These are phyloP conservation scores for Abrostola triplasia DNA, from an alignment of 2,888 invertebrate species.

Conservation along the genomic window DNA sequence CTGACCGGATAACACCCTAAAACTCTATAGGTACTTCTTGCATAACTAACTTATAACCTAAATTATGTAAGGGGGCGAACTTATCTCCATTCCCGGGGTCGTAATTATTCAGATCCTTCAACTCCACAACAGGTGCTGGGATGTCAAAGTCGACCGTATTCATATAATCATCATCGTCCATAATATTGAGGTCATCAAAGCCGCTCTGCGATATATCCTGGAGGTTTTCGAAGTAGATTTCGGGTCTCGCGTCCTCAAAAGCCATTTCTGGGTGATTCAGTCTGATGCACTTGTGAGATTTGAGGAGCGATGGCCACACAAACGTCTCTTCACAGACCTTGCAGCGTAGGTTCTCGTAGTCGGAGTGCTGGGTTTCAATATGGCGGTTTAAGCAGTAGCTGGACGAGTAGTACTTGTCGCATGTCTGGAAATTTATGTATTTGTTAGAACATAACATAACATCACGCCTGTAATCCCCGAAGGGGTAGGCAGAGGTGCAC, in stretches of 20 bases:
- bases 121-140: slow-evolving; percentile 75
- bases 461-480: no score
- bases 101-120: slow-evolving; percentile 66
- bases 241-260: slow-evolving; percentile 73
- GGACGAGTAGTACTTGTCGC: slow-evolving; percentile 72
- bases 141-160: slow-evolving; percentile 76
- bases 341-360: slow-evolving; percentile 66
- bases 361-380: slow-evolving; percentile 64
- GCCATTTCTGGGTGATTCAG: slow-evolving; percentile 71
- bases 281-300: slow-evolving; percentile 74
- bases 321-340: slow-evolving; percentile 77
- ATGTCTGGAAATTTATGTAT: slow-evolving; percentile 67
- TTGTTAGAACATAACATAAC: no score
- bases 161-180: slow-evolving; percentile 69
- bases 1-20: no score
- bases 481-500: no score
- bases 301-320: slow-evolving; percentile 74
- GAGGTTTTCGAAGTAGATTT: slow-evolving; percentile 73
- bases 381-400: slow-evolving; percentile 74
- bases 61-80: slow-evolving; percentile 55
- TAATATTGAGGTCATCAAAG: slow-evolving; percentile 68
- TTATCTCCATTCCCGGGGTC: slow-evolving; percentile 27
- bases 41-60: slow-evolving; percentile 73
- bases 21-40: slow-evolving; percentile 84
- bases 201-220: slow-evolving; percentile 58